Conservation (phyloP, 2,888 invertebrate genomes). For the Nudaria mundana region DNA sequence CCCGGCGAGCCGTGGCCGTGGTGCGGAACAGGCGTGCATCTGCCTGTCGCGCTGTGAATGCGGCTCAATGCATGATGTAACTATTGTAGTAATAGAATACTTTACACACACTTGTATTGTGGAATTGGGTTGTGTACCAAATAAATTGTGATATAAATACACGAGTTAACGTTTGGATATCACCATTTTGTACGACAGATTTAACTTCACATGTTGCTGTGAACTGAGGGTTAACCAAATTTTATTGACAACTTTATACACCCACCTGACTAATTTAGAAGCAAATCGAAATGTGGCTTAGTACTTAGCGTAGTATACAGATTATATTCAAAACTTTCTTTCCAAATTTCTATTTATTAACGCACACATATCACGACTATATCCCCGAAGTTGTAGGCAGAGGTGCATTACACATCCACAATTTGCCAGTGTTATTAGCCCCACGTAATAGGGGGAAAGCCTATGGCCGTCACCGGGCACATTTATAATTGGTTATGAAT, state of each 20-base stretch:
- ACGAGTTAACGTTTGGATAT: conserved; percentile 29
- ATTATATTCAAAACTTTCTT: too few species aligned
- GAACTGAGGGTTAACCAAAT: conserved; percentile 19
- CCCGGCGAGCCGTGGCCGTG: conserved; percentile 39
- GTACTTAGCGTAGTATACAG: too few species aligned
- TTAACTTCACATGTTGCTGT: conserved; percentile 1
- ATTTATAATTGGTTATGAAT: too few species aligned
- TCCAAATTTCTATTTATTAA: too few species aligned
- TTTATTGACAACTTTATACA: conserved; percentile 12
- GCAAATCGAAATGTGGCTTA: conserved; percentile 6
- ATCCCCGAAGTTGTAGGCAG: too few species aligned
- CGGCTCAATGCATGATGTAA: conserved; percentile 64
- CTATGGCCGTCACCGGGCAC: too few species aligned
- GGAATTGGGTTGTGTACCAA: conserved; percentile 36
- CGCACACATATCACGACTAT: too few species aligned
- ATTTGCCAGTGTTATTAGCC: too few species aligned
- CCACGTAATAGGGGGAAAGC: too few species aligned
- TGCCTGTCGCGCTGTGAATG: conserved; percentile 61
- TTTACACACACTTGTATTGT: conserved; percentile 43
- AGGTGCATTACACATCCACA: too few species aligned
- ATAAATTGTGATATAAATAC: conserved; percentile 41
- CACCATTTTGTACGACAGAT: conserved; percentile 24
- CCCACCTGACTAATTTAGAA: conserved; percentile 5
- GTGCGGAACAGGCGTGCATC: conserved; percentile 65
- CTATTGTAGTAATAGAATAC: conserved; percentile 58